Conservation (phyloP, 2,888 invertebrate genomes). For the Pyrocoelia pectoralis region DNA sequence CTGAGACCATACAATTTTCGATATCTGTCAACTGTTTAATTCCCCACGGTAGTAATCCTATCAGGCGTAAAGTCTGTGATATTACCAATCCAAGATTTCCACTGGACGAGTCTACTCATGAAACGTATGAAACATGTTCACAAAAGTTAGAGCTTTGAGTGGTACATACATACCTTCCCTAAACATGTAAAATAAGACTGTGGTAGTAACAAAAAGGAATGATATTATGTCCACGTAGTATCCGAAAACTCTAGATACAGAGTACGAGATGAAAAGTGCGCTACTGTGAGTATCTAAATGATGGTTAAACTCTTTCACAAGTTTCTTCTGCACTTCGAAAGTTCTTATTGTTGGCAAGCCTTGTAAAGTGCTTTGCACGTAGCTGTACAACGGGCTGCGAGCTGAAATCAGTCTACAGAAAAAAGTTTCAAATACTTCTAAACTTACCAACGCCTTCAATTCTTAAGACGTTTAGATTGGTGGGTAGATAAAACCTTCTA, state of each 20-base stretch:
- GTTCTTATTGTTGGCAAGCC: slow-evolving; percentile 88
- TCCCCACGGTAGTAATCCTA: slow-evolving; percentile 71
- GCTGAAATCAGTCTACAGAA: slow-evolving; percentile 56
- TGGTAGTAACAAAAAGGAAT: background rate
- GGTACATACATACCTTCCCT: too few relatives aligned
- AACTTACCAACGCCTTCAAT: slow-evolving; percentile 64
- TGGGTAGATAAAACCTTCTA: slow-evolving; percentile 70
- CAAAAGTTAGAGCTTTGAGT: too few relatives aligned
- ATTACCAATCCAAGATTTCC: slow-evolving; percentile 82
- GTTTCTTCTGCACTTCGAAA: slow-evolving; percentile 71
- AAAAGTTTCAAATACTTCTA: too few relatives aligned
- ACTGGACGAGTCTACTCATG: slow-evolving; percentile 67
- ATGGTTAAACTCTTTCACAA: slow-evolving; percentile 74
- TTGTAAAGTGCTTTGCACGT: slow-evolving; percentile 80
- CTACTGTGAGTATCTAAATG: slow-evolving; percentile 59
- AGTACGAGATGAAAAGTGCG: background rate
- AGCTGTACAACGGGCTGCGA: slow-evolving; percentile 79
- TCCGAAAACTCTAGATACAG: background rate
- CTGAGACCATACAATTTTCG: slow-evolving; percentile 86
- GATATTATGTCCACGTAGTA: background rate
- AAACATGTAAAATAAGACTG: background rate
- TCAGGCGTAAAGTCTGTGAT: slow-evolving; percentile 79
- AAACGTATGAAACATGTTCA: too few relatives aligned
- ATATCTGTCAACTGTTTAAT: slow-evolving; percentile 87
- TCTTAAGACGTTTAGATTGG: slow-evolving; percentile 76